Conservation (phyloP, 2,888 invertebrate genomes). For the Griposia aprilina region DNA sequence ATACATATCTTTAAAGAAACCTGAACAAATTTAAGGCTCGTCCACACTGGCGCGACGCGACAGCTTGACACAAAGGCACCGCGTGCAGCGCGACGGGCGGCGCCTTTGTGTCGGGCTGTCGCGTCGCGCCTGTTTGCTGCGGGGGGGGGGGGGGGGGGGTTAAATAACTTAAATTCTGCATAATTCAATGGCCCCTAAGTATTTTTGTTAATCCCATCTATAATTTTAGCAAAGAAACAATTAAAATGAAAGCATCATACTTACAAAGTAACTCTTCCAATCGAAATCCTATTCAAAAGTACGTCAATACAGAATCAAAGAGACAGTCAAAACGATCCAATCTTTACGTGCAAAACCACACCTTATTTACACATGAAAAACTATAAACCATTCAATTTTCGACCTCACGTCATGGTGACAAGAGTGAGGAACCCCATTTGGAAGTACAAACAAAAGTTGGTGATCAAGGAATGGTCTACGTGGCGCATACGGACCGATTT, state of each 20-base stretch:
- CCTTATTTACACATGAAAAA: not conserved
- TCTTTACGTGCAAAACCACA: constrained; percentile 35
- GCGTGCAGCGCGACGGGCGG: no score
- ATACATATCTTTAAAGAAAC: no score
- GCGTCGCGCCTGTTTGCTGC: no score
- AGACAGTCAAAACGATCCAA: constrained; percentile 47
- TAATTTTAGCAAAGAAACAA: constrained; percentile 14
- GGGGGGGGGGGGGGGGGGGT: no score
- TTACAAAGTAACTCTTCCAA: constrained; percentile 6
- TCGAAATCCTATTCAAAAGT: constrained; percentile 48
- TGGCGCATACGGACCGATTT: constrained; percentile 61
- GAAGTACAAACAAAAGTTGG: constrained; percentile 3
- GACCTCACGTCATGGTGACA: not conserved
- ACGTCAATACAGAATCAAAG: constrained; percentile 46
- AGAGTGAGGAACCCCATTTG: not conserved
- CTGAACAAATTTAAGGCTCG: no score
- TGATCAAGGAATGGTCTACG: constrained; percentile 51
- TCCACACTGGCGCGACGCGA: no score
- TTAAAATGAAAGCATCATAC: constrained; percentile 1
- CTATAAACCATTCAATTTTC: not conserved
- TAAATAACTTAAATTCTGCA: no score
- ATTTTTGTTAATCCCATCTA: not conserved
- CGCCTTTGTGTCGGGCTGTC: no score
- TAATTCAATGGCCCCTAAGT: no score
- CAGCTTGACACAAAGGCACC: no score